Evolutionary conservation across 2,113 vertebrate species (phyloP).

Genomic region (Chiloscyllium plagiosum): DNA sequence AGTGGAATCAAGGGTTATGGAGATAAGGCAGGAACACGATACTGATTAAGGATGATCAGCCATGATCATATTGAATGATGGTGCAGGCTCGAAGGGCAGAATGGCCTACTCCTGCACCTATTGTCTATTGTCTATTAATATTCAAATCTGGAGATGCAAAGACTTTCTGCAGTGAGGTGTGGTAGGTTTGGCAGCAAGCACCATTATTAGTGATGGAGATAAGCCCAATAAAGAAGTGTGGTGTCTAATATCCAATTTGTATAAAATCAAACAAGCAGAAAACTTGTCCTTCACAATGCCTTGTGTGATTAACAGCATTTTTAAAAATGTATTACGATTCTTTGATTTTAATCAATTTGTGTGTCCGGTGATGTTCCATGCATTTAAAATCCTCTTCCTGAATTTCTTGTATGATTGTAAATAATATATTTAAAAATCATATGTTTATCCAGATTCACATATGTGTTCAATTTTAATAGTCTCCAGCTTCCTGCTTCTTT

Average conservation of each 20-base stretch:
- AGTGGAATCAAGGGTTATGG: too few relatives aligned
- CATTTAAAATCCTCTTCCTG: background rate
- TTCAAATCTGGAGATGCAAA: background rate
- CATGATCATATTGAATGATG: too few relatives aligned
- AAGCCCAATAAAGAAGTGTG: background rate
- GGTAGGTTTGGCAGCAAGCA: background rate
- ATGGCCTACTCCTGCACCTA: too few relatives aligned
- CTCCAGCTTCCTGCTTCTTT: conserved; percentile 41
- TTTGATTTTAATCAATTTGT: background rate
- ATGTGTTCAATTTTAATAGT: background rate
- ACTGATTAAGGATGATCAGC: too few relatives aligned
- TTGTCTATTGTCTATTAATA: background rate
- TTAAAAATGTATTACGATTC: background rate
- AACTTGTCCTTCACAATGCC: background rate
- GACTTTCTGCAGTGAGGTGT: background rate
- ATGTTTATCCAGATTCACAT: background rate
- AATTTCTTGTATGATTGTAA: background rate
- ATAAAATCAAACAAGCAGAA: background rate
- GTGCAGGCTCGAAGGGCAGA: too few relatives aligned
- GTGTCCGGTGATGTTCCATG: background rate
- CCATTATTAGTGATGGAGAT: background rate
- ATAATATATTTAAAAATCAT: background rate
- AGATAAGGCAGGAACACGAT: too few relatives aligned
- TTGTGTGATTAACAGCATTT: background rate
- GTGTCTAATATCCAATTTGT: background rate